These are phyloP conservation scores for Apantesis nais DNA, from an alignment of 2,888 invertebrate genomes.

Conservation along the genomic window DNA sequence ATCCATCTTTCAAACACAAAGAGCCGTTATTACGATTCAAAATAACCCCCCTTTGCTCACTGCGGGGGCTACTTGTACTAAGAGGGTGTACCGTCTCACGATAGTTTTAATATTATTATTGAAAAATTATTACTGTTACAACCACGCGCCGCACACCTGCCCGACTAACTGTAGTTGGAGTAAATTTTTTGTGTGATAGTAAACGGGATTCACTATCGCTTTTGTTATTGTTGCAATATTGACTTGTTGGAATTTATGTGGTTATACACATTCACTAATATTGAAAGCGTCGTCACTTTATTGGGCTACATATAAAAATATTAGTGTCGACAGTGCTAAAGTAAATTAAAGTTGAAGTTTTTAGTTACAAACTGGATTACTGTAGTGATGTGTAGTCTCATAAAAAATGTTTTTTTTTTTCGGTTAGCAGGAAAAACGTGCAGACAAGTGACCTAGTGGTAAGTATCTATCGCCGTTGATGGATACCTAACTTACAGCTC, in stretches of 20 bases:
- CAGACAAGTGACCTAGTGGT: too few species aligned
- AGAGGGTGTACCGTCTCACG: constrained; percentile 39
- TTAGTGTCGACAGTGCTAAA: not conserved
- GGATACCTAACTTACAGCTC: too few species aligned
- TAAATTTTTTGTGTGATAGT: constrained; percentile 24
- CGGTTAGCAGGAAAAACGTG: too few species aligned
- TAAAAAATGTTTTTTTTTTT: too few species aligned
- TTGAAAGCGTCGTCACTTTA: not conserved
- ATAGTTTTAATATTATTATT: constrained; percentile 31
- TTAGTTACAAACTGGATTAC: too few species aligned
- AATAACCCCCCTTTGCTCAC: constrained; percentile 21
- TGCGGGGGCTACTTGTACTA: constrained; percentile 18
- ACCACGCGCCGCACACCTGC: constrained; percentile 43
- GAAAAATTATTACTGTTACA: constrained; percentile 37
- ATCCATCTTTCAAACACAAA: constrained; percentile 14
- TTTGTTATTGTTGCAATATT: constrained; percentile 8
- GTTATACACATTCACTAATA: too few species aligned
- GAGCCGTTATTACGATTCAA: constrained; percentile 36
- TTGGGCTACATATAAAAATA: not conserved
- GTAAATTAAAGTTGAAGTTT: not conserved
- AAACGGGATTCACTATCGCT: constrained; percentile 14
- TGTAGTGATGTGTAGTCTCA: too few species aligned
- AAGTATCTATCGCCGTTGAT: too few species aligned
- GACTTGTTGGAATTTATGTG: not conserved
- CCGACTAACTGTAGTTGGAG: constrained; percentile 34